Evolutionary conservation across 2,888 invertebrate genomes (phyloP).

Genomic region (Amblyjoppa fuscipennis): DNA sequence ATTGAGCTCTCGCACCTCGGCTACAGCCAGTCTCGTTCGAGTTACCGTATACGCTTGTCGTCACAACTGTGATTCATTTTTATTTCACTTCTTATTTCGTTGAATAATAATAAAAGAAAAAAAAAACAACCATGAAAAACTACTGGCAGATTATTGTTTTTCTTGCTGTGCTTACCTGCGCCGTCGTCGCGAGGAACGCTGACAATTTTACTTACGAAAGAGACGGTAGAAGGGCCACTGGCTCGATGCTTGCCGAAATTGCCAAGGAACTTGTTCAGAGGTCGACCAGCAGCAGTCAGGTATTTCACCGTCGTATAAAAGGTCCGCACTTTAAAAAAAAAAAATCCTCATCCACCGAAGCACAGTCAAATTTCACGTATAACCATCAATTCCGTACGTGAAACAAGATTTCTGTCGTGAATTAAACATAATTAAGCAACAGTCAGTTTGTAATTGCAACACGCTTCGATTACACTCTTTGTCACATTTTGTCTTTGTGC

Average conservation of each 20-base stretch:
- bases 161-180: slow-evolving; percentile 65
- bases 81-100: slow-evolving; percentile 2
- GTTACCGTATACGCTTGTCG: slow-evolving; percentile 22
- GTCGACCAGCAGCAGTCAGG: slow-evolving; percentile 90
- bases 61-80: background rate
- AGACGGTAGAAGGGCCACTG: slow-evolving; percentile 73
- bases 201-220: slow-evolving; percentile 66
- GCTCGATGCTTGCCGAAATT: slow-evolving; percentile 87
- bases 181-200: slow-evolving; percentile 69
- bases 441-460: too few species aligned
- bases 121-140: slow-evolving; percentile 56
- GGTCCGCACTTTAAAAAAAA: background rate
- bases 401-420: background rate
- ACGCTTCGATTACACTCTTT: too few species aligned
- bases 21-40: slow-evolving; percentile 51
- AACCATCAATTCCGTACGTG: background rate
- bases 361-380: background rate
- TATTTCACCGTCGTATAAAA: slow-evolving; percentile 75
- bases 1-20: slow-evolving; percentile 51
- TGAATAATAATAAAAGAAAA: slow-evolving; percentile 4
- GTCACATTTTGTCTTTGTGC: too few species aligned
- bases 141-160: slow-evolving; percentile 61
- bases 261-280: slow-evolving; percentile 90
- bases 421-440: too few species aligned
- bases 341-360: background rate